Conservation (phyloP, 2,113 vertebrate genomes). For the Heterocephalus glaber region DNA sequence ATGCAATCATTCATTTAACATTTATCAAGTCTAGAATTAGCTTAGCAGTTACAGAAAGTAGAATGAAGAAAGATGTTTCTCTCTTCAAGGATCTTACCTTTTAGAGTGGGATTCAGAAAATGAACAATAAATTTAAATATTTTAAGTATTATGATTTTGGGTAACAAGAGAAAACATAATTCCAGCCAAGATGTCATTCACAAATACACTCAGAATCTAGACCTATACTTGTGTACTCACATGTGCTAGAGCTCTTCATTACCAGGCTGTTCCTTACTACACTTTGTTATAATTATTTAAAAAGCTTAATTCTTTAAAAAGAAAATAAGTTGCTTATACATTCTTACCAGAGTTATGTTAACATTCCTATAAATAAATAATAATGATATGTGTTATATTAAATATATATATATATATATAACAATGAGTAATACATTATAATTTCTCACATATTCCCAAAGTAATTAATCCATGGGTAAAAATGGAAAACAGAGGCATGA, state of each 20-base stretch:
- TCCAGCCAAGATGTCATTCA: neutral
- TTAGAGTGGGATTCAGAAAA: neutral
- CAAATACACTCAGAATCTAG: neutral
- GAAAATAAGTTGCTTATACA: neutral
- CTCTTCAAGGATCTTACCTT: neutral
- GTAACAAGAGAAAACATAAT: neutral
- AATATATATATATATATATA: neutral
- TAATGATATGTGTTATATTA: constrained; percentile 33
- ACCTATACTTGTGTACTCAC: neutral
- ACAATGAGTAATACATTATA: constrained; percentile 8
- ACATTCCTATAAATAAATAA: constrained; percentile 8
- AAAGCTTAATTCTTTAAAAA: constrained; percentile 46
- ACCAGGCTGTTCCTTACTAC: neutral
- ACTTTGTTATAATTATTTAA: neutral
- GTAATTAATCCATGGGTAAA: neutral
- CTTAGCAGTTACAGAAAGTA: neutral
- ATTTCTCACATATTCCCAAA: neutral
- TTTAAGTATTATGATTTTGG: neutral
- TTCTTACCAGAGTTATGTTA: neutral
- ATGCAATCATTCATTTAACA: neutral
- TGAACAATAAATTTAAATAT: neutral
- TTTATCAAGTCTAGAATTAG: neutral
- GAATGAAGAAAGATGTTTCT: neutral
- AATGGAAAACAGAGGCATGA: neutral
- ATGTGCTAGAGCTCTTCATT: neutral